Conservation (phyloP, 92 coral and sea anemone species). For the Scolanthus callimorphus region DNA sequence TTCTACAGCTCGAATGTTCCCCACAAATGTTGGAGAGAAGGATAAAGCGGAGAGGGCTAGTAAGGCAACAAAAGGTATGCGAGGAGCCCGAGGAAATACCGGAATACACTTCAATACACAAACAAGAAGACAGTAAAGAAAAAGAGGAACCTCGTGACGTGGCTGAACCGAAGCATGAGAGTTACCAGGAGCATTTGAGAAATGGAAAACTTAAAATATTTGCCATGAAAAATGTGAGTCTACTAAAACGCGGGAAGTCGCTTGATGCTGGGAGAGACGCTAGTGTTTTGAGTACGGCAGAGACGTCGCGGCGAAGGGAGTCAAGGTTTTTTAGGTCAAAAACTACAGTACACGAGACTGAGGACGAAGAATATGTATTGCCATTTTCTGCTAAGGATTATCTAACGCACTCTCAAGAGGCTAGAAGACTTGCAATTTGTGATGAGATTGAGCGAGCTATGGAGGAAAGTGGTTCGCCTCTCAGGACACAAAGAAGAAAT, state of each 20-base stretch:
- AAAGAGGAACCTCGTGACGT: neutral
- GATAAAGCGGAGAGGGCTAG: neutral
- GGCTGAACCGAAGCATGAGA: neutral
- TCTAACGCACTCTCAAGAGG: neutral
- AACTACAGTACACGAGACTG: neutral
- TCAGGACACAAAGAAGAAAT: conserved; percentile 25
- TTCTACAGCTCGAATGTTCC: neutral
- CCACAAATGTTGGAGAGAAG: neutral
- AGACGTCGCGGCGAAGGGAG: neutral
- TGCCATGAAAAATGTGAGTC: neutral
- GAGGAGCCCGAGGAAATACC: neutral
- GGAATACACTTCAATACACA: too few relatives aligned
- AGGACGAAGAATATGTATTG: conserved; percentile 1
- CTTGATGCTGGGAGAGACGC: neutral
- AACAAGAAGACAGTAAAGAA: neutral
- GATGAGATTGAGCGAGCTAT: conserved; percentile 46
- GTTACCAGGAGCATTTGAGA: neutral
- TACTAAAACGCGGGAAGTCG: neutral
- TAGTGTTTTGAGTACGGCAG: neutral
- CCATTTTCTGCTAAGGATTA: conserved; percentile 10
- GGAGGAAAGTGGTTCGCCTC: conserved; percentile 4
- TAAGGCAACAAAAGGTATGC: neutral
- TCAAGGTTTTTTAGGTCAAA: neutral
- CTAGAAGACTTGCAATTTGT: conserved; percentile 41
- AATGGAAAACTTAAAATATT: neutral